Base-by-base conservation (phyloP, 2,888 invertebrate genomes). In the Electrophaes corylata region DNA sequence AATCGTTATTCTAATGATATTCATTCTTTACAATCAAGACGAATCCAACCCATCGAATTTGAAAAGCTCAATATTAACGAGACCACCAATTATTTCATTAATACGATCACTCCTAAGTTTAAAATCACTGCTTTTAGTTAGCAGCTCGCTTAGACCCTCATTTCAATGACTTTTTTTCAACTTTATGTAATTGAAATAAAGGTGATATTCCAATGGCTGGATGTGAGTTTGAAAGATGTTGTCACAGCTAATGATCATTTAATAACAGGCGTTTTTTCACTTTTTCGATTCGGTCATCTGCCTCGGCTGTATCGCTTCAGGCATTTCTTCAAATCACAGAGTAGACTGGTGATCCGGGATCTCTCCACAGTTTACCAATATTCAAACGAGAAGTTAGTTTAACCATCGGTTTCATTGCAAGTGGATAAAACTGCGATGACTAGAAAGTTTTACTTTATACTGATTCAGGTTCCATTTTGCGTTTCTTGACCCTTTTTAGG, bases 201-300 rank as follows among this genome's bases (percentile, higher is more conserved):
- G 29, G 16, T 37, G n/a, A 45, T n/a, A 43, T 51, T 68, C 33
- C 52, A 55, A 31, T 51, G 60, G 56, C 41, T 41, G 35, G 1
- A 20, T n/a, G 12, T 12, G 14, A 3, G 11, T 29, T 49, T 40
- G 62, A 69, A 62, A 49, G 63, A 75, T 66, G 78, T 76, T 80
- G 79, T 84, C 79, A 74, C 75, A 67, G 73, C 79, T 88, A 88
- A 88, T 86, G 84, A 83, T 81, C 67, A 84, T 88, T 86, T 88
- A 88, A 88, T 88, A 86, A 82, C 82, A 81, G 81, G 67, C 26
- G 72, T 81, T 81, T 77, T 80, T 67, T 71, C 74, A 71, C 69
- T 67, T 61, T 72, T 80, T 78, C 78, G 77, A 79, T 80, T 73
- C 60, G 65, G 67, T 57, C 72, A 72, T 74, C 72, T 49, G 72